Evolutionary conservation across 2,113 vertebrate species (phyloP), one percentile per base, ranked within the genome.

Genomic region (Hemibagrus wyckioides): DNA sequence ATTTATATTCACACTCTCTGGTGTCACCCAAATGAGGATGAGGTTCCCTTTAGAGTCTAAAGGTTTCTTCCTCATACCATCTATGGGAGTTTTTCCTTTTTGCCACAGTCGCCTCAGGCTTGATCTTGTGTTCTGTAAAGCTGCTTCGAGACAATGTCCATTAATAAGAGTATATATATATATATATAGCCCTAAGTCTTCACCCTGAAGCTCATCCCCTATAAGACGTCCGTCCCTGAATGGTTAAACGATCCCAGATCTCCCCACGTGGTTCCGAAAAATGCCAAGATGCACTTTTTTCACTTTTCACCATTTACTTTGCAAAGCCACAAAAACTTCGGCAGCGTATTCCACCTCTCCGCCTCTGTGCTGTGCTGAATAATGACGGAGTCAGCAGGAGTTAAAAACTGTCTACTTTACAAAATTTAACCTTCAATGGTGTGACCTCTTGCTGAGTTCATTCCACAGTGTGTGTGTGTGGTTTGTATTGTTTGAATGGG

Each of bases 321-420:
- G 41, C 41, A 56, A 83, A 86, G 11, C 50, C 77, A 4, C 57
- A 59, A 83, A 77, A 83, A 87, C 33, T 83, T 52, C 80, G 41
- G 50, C n/a, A 83, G 28, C 33, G 11, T 80, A 2, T 80, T 80
- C 25, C 52, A 23, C 3, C 52, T 39, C 21, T 57, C 52, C 5
- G 2, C 30, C 54, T 80, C 52, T 36, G 52, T 80, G 54, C 33
- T 57, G 3, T 39, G 28, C 33, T 48, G 36, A 83, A 65, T 30
- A 83, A 39, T 21, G 21, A 2, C 19, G 30, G 52, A 84, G 65
- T 84, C 83, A 84, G 67, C 83, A 75, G 41, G 50, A 84, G 65
- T 1, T 83, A 65, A 44, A 80, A 80, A 79, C 30, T 80, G 77
- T 39, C 30, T 9, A 36, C 19, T 30, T 65, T 48, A 83, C 59